A percentile compares a stretch with the other conserved stretches of the same genome.
phyloP scores from a whole-genome alignment of 2,113 vertebrate genomes.

The Caloenas nicobarica region DNA sequence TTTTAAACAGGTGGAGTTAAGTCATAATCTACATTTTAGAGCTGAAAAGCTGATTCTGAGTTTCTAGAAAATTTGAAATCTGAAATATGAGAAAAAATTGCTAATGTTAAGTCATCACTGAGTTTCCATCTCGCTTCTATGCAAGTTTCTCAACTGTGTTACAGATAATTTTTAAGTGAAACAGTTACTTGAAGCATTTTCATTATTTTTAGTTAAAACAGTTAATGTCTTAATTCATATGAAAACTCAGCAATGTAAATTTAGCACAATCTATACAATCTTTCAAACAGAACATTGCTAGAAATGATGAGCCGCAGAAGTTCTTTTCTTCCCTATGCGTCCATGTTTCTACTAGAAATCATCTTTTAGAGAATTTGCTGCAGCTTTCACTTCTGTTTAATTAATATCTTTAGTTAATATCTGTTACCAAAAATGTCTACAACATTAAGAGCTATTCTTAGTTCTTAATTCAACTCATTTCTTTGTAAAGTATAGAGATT shows the following conservation, averaged over 20 bases:
- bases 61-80: background rate
- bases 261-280: background rate
- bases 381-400: background rate
- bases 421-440: background rate
- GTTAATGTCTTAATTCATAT: background rate
- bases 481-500: background rate
- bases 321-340: background rate
- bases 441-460: constrained; percentile 12
- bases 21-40: background rate
- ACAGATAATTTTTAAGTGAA: background rate
- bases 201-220: background rate
- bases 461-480: background rate
- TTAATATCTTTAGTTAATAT: background rate
- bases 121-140: background rate
- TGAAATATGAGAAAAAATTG: background rate
- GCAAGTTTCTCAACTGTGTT: background rate
- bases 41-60: background rate
- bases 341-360: background rate
- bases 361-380: background rate
- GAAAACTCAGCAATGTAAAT: background rate
- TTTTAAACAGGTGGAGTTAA: background rate
- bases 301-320: background rate
- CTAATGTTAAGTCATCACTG: background rate
- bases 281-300: background rate
- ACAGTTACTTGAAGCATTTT: background rate